Evolutionary conservation across 2,888 invertebrate genomes (phyloP).

Genomic region (Melipona bicolor): DNA sequence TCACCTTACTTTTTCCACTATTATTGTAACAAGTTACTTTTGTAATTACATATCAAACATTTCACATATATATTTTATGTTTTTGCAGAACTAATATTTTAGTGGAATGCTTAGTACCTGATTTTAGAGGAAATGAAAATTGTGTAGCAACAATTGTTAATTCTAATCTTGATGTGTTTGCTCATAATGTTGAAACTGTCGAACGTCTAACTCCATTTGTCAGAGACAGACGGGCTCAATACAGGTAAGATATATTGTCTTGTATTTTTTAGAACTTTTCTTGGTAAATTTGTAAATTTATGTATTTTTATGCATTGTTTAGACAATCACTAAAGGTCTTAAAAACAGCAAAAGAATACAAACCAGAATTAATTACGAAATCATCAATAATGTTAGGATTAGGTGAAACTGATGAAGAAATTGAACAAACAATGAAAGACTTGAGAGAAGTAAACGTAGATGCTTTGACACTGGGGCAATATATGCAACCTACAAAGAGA

Average conservation of each 20-base stretch:
- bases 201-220: slow-evolving; percentile 95
- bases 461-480: slow-evolving; percentile 98
- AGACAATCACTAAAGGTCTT: slow-evolving; percentile 95
- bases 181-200: slow-evolving; percentile 99
- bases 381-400: slow-evolving; percentile 99
- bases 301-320: slow-evolving; percentile 51
- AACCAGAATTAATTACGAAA: slow-evolving; percentile 95
- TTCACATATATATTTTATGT: slow-evolving; percentile 4
- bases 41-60: slow-evolving; percentile 3
- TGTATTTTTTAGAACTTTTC: slow-evolving; percentile 7
- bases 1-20: not conserved
- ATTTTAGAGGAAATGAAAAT: slow-evolving; percentile 93
- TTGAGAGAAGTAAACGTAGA: slow-evolving; percentile 93
- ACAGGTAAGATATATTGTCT: slow-evolving; percentile 84
- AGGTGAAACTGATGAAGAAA: slow-evolving; percentile 94
- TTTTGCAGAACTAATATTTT: slow-evolving; percentile 91
- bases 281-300: slow-evolving; percentile 19
- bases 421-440: slow-evolving; percentile 94
- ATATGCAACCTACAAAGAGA: slow-evolving; percentile 99
- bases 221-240: slow-evolving; percentile 96
- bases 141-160: slow-evolving; percentile 91
- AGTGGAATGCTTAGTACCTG: slow-evolving; percentile 98
- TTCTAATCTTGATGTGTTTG: slow-evolving; percentile 97
- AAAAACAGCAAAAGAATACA: slow-evolving; percentile 91
- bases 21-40: slow-evolving; percentile 1